Conservation (phyloP, 2,888 invertebrate genomes). For the Aethes cnicana region DNA sequence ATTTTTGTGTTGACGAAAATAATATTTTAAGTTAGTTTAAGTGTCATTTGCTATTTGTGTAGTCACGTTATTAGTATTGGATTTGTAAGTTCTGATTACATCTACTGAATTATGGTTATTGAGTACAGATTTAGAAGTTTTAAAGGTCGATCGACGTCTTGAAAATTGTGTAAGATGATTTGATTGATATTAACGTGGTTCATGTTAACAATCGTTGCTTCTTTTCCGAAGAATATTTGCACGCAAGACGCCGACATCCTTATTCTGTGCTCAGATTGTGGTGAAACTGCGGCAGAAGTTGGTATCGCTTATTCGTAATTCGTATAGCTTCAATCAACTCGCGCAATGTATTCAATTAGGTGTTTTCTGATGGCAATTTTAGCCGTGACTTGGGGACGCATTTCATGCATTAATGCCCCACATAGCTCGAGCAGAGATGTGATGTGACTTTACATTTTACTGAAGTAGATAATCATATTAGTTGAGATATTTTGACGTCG, state of each 20-base stretch:
- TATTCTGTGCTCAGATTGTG: not conserved
- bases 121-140: slow-evolving; percentile 2
- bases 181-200: slow-evolving; percentile 15
- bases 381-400: not conserved
- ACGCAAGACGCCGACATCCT: not conserved
- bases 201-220: slow-evolving; percentile 20
- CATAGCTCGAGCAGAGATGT: too few relatives aligned
- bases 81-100: slow-evolving; percentile 22
- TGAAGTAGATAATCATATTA: too few relatives aligned
- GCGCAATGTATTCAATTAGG: slow-evolving; percentile 13
- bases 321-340: slow-evolving; percentile 6
- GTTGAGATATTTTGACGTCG: too few relatives aligned
- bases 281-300: slow-evolving; percentile 9
- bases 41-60: slow-evolving; percentile 40
- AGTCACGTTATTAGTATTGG: slow-evolving; percentile 51
- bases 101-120: slow-evolving; percentile 11
- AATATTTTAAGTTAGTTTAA: slow-evolving; percentile 66
- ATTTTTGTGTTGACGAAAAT: slow-evolving; percentile 52
- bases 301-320: slow-evolving; percentile 7
- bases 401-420: slow-evolving; percentile 1
- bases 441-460: too few relatives aligned
- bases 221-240: slow-evolving; percentile 9
- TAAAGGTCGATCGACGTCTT: slow-evolving; percentile 24
- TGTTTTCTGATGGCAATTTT: slow-evolving; percentile 7
- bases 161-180: slow-evolving; percentile 12